These are phyloP conservation scores for Lithobates sylvaticus DNA, from an alignment of 2,797 vertebrate genomes.

Conservation along the genomic window DNA sequence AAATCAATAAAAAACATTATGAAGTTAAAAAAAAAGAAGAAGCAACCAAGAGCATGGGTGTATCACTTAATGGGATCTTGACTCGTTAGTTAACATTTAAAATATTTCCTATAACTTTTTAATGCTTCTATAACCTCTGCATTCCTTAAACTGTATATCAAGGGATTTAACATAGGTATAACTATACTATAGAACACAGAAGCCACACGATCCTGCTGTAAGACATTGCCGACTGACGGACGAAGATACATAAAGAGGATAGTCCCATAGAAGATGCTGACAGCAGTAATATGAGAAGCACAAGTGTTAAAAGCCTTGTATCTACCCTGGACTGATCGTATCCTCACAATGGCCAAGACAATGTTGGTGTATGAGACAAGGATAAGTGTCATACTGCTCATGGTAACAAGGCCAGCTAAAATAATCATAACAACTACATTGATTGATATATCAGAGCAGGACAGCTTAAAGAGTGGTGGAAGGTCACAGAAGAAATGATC, in stretches of 20 bases:
- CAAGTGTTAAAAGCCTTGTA: constrained; percentile 28
- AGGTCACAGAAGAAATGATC: constrained; percentile 22
- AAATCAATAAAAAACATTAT: too few species aligned
- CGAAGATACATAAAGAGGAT: constrained; percentile 26
- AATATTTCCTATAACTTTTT: neutral
- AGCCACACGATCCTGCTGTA: constrained; percentile 8
- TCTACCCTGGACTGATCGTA: neutral
- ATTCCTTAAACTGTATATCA: constrained; percentile 24
- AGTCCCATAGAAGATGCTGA: constrained; percentile 14
- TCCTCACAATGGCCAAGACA: neutral
- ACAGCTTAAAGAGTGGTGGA: constrained; percentile 12
- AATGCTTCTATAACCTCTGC: constrained; percentile 7
- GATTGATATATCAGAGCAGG: constrained; percentile 4
- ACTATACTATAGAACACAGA: constrained; percentile 33
- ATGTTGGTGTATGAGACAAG: constrained; percentile 20
- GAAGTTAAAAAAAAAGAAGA: too few species aligned
- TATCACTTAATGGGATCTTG: too few species aligned
- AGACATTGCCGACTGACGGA: neutral
- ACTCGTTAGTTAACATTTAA: too few species aligned
- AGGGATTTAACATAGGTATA: constrained; percentile 33
- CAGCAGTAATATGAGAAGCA: constrained; percentile 20
- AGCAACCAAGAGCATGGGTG: too few species aligned
- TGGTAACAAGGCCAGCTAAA: too few species aligned
- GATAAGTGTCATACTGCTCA: too few species aligned
- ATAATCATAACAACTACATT: too few species aligned